A percentile compares a stretch with the other conserved stretches of the same genome.
These are phyloP conservation scores for Dastarcus helophoroides DNA, from an alignment of 2,888 invertebrate genomes.

Conservation along the genomic window DNA sequence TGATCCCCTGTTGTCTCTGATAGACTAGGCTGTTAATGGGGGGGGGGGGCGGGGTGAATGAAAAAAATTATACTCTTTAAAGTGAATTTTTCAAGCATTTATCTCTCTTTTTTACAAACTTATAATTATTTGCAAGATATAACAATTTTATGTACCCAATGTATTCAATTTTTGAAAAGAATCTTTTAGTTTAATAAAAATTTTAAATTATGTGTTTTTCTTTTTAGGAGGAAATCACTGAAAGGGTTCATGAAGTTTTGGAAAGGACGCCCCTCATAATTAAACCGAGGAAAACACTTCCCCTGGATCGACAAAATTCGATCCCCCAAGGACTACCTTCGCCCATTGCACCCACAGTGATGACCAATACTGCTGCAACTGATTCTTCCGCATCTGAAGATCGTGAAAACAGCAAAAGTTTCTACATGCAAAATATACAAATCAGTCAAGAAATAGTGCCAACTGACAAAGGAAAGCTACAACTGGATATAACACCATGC, in stretches of 20 bases:
- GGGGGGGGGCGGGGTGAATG: no score
- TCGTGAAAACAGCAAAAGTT: slow-evolving; percentile 20
- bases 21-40: no score
- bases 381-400: slow-evolving; percentile 9
- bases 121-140: no score
- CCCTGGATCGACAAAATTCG: slow-evolving; percentile 26
- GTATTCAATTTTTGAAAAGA: no score
- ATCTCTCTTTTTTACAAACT: no score
- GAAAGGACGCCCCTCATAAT: slow-evolving; percentile 63
- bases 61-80: no score
- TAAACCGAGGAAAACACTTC: slow-evolving; percentile 50
- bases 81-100: no score
- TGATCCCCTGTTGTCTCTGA: no score
- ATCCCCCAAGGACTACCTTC: slow-evolving; percentile 17
- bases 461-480: slow-evolving; percentile 24
- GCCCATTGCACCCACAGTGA: slow-evolving; percentile 18
- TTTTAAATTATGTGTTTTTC: background rate
- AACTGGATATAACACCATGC: slow-evolving; percentile 32
- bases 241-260: slow-evolving; percentile 52
- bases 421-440: slow-evolving; percentile 30
- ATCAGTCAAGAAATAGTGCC: slow-evolving; percentile 17
- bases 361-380: slow-evolving; percentile 9
- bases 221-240: slow-evolving; percentile 55
- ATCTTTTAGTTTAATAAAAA: background rate
- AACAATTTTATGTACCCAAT: no score